Evolutionary conservation across 2,888 invertebrate genomes (phyloP), one percentile per base, ranked within the genome.

Genomic region (Nysson spinosus): DNA sequence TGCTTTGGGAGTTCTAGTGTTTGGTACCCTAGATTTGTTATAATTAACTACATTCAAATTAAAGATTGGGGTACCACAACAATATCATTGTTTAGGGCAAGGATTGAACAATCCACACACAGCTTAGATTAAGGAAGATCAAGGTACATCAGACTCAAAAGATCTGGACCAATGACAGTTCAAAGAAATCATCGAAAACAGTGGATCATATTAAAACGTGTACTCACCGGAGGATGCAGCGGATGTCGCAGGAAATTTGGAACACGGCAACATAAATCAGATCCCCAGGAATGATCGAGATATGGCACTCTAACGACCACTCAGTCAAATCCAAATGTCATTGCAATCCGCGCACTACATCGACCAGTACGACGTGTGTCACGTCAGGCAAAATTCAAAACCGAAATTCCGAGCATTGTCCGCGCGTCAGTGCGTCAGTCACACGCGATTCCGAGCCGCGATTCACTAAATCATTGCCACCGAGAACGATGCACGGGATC

Each of bases 361-460:
- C 77, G 75, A 70, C 63, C 67, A 70, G 75, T 70, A 61, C 72
- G 79, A 77, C 78, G 73, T 68, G 72, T 78, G 81, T 81, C 80
- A 83, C 77, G 75, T 76, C 79, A 79, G 67, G 79, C 79, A 79
- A 85, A 84, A 83, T 85, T 84, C 84, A 82, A 85, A 85, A 85
- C 81, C 85, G 75, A 85, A 86, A 83, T 83, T 83, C 80, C 83
- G 76, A 70, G 79, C 77, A 86, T 85, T 85, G 86, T 85, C 79
- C 78, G 63, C 78, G 77, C 80, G 80, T 84, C 84, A 84, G 67
- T 73, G 78, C 80, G 80, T 83, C 75, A 77, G 79, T 85, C 84
- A 83, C 78, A 71, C 73, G 78, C 81, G 78, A 72, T 71, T 40
- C 75, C 71, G 66, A 42, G 64, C 30, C 42, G 40, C n/a, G 12